Percentiles rank a stretch among this genome's conserved stretches.
Conservation (phyloP, 1,140 invertebrate species). For the Hypsibius dujardini region DNA sequence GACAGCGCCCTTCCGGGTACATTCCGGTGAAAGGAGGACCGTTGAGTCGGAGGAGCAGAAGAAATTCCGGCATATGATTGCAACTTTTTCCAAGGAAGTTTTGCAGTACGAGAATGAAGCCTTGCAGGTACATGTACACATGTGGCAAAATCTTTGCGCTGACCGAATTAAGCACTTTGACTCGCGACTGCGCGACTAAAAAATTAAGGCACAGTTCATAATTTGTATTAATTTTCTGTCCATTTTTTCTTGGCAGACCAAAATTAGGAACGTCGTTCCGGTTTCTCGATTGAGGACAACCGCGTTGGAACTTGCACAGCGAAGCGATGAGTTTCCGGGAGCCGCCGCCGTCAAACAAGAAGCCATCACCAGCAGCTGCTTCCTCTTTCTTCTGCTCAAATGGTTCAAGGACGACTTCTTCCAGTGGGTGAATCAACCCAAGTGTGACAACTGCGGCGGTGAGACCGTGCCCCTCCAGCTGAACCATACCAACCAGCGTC, state of each 20-base stretch:
- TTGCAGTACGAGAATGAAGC: background rate
- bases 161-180: too few species aligned
- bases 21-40: too few species aligned
- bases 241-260: background rate
- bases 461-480: constrained; percentile 43
- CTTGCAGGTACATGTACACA: background rate
- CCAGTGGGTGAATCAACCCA: constrained; percentile 61
- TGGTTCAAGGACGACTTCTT: constrained; percentile 91
- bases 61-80: too few species aligned
- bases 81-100: background rate
- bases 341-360: background rate
- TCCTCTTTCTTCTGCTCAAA: constrained; percentile 55
- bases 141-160: too few species aligned
- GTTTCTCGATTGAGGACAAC: background rate
- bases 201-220: too few species aligned
- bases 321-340: background rate
- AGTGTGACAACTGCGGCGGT: constrained; percentile 47
- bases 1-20: too few species aligned
- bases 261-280: background rate
- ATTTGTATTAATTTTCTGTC: background rate
- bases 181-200: too few species aligned
- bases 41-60: too few species aligned
- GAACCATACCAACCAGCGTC: constrained; percentile 29
- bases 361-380: constrained; percentile 44
- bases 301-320: background rate